Base-by-base conservation (phyloP, 2,113 vertebrate species). In the Perca schrenkii region DNA sequence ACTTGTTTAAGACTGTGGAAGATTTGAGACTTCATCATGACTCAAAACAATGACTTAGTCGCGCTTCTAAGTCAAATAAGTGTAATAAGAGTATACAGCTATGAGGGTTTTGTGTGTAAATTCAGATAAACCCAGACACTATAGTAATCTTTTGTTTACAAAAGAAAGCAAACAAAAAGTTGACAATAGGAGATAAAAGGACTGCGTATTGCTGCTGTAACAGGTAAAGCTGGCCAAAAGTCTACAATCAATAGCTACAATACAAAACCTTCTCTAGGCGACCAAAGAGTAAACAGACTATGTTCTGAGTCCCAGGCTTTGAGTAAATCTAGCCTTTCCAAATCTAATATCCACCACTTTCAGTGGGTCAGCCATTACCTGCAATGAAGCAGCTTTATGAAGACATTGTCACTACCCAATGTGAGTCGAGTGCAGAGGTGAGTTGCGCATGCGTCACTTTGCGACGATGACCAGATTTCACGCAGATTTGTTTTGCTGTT, bases 221-320 rank as follows among this genome's bases (percentile, higher is more conserved):
- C 21, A 79, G 63, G 49, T 75, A 63, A 58, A 68, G 16, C 60
- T 72, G 36, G 67, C 50, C 70, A 70, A 47, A 80, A 66, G 36
- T 74, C 57, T 34, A 50, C 66, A 82, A 84, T 83, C 77, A 64
- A 81, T 83, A 80, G 64, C 56, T 53, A 70, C 57, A 80, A 49
- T 47, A 28, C 61, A 63, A 43, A 13, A 22, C 22, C 61, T 66
- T 89, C 77, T 84, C 87, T 46, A 8, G 74, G 67, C 71, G 46
- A 73, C 47, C 19, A 36, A 58, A 76, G 50, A 70, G 77, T 77
- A 71, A 87, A 84, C 47, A 67, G 68, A 46, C 49, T 72, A 28
- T 22, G 36, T 17, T 67, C 4, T 17, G 28, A 80, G 72, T 77
- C 65, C 36, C 21, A 14, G 79, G 22, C 56, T 63, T 71, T 70